A percentile compares a stretch with the other conserved stretches of the same genome.
Conservation (phyloP, 2,888 invertebrate genomes). For the Drosophila rellima region DNA sequence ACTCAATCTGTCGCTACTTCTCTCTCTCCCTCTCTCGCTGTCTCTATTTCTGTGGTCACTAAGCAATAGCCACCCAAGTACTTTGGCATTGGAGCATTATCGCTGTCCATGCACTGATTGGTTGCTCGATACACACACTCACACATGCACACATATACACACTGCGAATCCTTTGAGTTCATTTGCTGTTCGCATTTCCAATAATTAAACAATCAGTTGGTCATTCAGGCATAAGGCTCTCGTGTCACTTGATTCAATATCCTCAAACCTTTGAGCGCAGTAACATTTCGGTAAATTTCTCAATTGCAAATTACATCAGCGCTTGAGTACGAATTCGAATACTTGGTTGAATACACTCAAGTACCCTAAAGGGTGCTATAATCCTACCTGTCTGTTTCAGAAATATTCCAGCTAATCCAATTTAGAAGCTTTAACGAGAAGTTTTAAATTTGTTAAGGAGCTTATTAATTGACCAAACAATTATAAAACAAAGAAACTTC, state of each 20-base stretch:
- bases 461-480: constrained; percentile 4
- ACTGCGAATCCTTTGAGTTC: constrained; percentile 51
- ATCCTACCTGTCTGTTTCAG: background rate
- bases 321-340: background rate
- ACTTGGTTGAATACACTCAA: constrained; percentile 5
- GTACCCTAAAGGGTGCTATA: background rate
- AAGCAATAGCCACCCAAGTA: constrained; percentile 61
- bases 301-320: constrained; percentile 42
- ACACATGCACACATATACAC: constrained; percentile 15
- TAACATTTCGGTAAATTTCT: constrained; percentile 21
- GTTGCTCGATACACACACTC: constrained; percentile 37
- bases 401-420: background rate
- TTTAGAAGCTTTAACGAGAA: background rate
- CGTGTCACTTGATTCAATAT: constrained; percentile 58
- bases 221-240: constrained; percentile 43
- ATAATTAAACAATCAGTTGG: constrained; percentile 78
- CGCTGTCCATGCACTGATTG: constrained; percentile 71
- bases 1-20: background rate
- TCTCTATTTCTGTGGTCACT: constrained; percentile 62
- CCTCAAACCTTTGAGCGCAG: constrained; percentile 19
- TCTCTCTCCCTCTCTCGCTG: background rate
- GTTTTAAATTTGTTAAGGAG: background rate
- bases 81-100: constrained; percentile 62
- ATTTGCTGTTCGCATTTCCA: constrained; percentile 58
- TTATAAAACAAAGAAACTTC: background rate